Base-by-base conservation (phyloP, 2,797 vertebrate genomes). In the Melanotaenia pygmaea region DNA sequence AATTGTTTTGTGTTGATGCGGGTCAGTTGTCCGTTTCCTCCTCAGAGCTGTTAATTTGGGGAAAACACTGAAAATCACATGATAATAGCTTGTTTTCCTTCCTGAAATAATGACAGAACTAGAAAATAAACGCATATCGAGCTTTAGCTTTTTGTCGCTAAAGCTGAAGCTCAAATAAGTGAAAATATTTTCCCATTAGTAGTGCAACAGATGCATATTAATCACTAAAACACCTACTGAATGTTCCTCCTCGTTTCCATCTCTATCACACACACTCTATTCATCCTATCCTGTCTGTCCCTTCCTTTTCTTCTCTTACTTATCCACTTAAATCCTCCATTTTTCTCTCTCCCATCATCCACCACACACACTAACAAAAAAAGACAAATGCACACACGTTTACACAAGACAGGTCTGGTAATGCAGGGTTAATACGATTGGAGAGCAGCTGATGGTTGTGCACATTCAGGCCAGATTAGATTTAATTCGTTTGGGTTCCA, bases 371-470 rank as follows among this genome's bases (percentile, higher is more conserved):
- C 66, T 32, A 35, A 59, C 70, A 74, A 59, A 50, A 68, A 57
- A 70, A 64, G 28, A 68, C 69, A 67, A 67, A 72, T 20, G 24
- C 64, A 72, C 67, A 69, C 35, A 34, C 53, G 59, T 24, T 34
- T 68, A 71, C 72, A 70, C 57, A 85, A 74, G 79, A 87, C 93
- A 89, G 90, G 91, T 90, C 92, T 93, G 93, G 95, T 98, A 97
- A 96, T 96, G 96, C 93, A 96, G 64, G 81, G 90, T 93, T 95
- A 98, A 98, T 96, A 92, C 93, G 93, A 98, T 98, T 96, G 97
- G 84, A 92, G 94, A 91, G 93, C 91, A 93, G 93, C 94, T 94
- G 94, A 96, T 95, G 95, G 96, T 95, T 94, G 95, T 95, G 96
- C 91, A 91, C 93, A 91, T 96, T 96, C 93, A 94, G 95, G 96